Conservation (phyloP, 2,113 vertebrate species). For the Tamias sibiricus region DNA sequence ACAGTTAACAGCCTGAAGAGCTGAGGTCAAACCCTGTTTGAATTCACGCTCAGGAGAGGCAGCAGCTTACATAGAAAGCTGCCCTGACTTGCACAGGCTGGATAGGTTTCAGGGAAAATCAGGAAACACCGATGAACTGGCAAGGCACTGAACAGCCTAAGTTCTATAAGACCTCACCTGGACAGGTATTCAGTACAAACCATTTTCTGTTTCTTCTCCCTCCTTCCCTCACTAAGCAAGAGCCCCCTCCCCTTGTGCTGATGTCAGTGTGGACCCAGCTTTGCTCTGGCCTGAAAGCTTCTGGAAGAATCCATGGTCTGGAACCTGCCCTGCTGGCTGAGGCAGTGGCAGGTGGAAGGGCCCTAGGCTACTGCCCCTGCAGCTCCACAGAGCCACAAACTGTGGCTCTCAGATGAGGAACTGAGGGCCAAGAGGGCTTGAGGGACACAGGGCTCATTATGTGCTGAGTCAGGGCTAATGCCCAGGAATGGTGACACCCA, state of each 20-base stretch:
- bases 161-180: background rate
- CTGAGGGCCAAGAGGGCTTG: background rate
- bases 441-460: background rate
- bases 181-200: background rate
- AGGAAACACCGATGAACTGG: background rate
- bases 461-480: background rate
- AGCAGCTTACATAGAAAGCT: background rate
- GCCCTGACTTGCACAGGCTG: background rate
- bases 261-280: background rate
- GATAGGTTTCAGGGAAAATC: background rate
- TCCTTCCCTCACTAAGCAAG: background rate
- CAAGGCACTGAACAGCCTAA: background rate
- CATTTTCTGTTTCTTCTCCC: background rate
- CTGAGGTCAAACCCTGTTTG: background rate
- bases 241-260: background rate
- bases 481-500: background rate
- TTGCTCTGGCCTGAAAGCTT: background rate
- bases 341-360: background rate
- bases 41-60: background rate
- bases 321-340: background rate
- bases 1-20: background rate
- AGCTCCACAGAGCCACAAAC: background rate
- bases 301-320: no score
- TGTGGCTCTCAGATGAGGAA: background rate
- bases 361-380: background rate